Base-by-base conservation (phyloP, 1,140 invertebrate species). In the Apis dorsata region DNA sequence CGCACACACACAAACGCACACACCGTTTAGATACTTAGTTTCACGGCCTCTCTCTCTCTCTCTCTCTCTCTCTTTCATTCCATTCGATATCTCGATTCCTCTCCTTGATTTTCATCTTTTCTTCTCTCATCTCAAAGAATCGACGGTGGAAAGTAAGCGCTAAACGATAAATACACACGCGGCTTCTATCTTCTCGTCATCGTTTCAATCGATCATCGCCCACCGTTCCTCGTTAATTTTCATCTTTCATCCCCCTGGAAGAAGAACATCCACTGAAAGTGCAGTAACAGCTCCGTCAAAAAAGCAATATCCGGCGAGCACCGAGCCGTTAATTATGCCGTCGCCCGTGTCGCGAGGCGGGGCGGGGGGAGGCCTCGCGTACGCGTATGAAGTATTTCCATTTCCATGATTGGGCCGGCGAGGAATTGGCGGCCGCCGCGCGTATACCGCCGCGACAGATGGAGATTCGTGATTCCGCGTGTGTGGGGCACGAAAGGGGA, bases 401-500 rank as follows among this genome's bases (percentile, higher is more conserved):
- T 92, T 91, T 91, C 89, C 90, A 90, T 88, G 91, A 92, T 91
- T 92, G 90, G 91, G 91, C 88, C 81, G 80, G 83, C 70, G 85
- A 79, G 77, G 86, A 85, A 89, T 89, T 83, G 87, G 79, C 87
- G 85, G 68, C 83, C 82, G 85, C 60, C 60, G 83, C 81, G 90
- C 88, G 85, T 69, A 68, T 69, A 68, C 83, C 79, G 77, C 83
- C 55, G 79, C 90, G 91, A 92, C 91, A 92, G 92, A 93, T 93
- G 92, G 89, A 93, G 91, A 92, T 91, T 81, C 90, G 90, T 86
- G 92, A 93, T 93, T 90, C 87, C 85, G 74, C 86, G 84, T 84
- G 88, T 85, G 84, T 77, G 13, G 81, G 81, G 76, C 86, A 83
- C 85, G 88, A 84, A 81, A 71, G 10, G 81, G 81, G 82, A 73